Base-by-base conservation (phyloP, 2,113 vertebrate species). In the Machaerirhynchus nigripectus region DNA sequence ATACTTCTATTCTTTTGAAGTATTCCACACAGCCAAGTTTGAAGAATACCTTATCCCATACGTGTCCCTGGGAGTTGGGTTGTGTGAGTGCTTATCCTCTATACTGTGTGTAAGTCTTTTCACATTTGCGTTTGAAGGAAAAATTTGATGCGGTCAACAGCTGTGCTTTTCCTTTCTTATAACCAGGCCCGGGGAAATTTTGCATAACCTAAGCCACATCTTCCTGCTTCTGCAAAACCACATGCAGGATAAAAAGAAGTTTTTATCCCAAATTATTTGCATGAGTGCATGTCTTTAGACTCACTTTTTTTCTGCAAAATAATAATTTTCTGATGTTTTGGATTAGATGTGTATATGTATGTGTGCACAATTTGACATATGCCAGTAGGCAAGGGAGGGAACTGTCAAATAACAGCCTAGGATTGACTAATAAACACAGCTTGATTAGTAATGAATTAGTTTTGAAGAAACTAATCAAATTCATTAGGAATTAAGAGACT, bases 1-100 rank as follows among this genome's bases (percentile, higher is more conserved):
- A 47, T 99, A 99, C 93, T 98, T 99, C 94, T 99, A 99, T 73
- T 98, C 98, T 21, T 98, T 97, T 76, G 99, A 99, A 42, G 98
- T 99, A 75, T 98, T 99, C 90, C 97, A 90, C 50, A 97, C 97
- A 9, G 98, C 98, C 35, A 98, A 97, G 73, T 98, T 99, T 88
- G 97, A 97, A 42, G 93, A 98, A 37, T 50, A 98, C 37, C 96
- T 98, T 65, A 96, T 99, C 82, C 96, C 96, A 16, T 98, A 99
- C 0, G 44, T 96, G 21, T 97, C 98, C 22, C 49, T 99, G 76
- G 99, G 99, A 73, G 97, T 98, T 17, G 98, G 99, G 3, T 47
- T 98, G 35, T 99, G 98, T 96, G 99, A 99, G 93, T 56, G 98
- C 23, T 42, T 76, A n/a, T 97, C 98, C 35, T 98, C 98, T 33